phyloP scores from a whole-genome alignment of 2,888 invertebrate species.

The Cryptocheilus praepositus region DNA sequence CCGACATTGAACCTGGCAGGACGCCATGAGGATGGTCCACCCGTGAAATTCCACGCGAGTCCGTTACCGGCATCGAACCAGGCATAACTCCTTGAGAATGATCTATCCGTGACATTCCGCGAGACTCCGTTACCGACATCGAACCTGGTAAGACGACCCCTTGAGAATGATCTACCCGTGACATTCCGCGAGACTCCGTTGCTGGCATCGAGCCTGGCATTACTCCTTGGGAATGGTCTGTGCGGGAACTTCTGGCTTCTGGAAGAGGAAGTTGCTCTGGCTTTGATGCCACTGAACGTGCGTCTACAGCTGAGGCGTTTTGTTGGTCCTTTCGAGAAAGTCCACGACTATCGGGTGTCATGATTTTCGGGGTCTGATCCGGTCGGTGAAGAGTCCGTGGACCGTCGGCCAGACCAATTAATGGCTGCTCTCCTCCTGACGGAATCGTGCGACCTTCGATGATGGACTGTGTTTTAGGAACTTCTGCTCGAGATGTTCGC shows the following conservation, averaged over 20 bases:
- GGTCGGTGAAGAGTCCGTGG: conserved; percentile 24
- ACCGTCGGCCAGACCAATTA: neutral
- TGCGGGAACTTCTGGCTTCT: neutral
- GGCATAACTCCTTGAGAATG: too few species aligned
- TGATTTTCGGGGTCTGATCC: conserved; percentile 25
- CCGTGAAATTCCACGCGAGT: too few species aligned
- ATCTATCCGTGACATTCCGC: too few species aligned
- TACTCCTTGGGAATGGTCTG: neutral
- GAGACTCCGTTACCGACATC: neutral
- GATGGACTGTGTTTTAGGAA: conserved; percentile 20
- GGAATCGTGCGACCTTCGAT: conserved; percentile 30
- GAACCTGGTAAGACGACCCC: neutral
- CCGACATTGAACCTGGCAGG: too few species aligned
- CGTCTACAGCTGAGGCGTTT: conserved; percentile 22
- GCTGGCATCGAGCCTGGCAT: neutral
- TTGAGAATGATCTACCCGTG: conserved; percentile 1
- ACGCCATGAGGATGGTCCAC: too few species aligned
- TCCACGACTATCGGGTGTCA: conserved; percentile 34
- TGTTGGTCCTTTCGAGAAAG: conserved; percentile 35
- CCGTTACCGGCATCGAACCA: too few species aligned
- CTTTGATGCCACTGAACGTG: neutral
- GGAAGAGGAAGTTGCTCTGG: neutral
- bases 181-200: too few species aligned
- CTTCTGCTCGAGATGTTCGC: conserved; percentile 6
- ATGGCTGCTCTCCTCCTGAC: conserved; percentile 22